Conservation (phyloP, 1,140 invertebrate genomes). For the Meteorus sp. region DNA sequence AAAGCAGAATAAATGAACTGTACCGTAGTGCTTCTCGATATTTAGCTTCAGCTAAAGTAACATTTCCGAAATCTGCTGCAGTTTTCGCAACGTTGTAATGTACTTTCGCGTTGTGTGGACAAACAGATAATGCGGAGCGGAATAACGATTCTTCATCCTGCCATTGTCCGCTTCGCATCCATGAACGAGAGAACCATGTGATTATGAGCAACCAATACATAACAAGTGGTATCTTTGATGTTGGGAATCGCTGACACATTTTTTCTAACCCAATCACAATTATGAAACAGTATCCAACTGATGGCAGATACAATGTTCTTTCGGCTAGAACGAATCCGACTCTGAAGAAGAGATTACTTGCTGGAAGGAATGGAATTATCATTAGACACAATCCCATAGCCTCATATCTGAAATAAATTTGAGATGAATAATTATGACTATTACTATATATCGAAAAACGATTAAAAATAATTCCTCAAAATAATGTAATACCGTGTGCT, state of each 20-base stretch:
- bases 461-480: slow-evolving; percentile 10
- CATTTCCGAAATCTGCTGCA: slow-evolving; percentile 74
- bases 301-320: slow-evolving; percentile 84
- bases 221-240: slow-evolving; percentile 39
- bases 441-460: neutral
- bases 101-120: slow-evolving; percentile 90
- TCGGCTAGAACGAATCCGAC: slow-evolving; percentile 94
- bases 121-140: slow-evolving; percentile 71
- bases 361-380: slow-evolving; percentile 88
- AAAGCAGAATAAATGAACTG: slow-evolving; percentile 26
- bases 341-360: slow-evolving; percentile 85
- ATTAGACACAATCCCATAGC: slow-evolving; percentile 71
- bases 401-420: slow-evolving; percentile 53
- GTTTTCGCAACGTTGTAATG: slow-evolving; percentile 95
- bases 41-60: slow-evolving; percentile 69
- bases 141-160: slow-evolving; percentile 74
- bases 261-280: slow-evolving; percentile 67
- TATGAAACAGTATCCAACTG: slow-evolving; percentile 80
- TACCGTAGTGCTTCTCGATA: slow-evolving; percentile 80
- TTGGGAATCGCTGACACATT: slow-evolving; percentile 37
- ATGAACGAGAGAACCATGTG: slow-evolving; percentile 66
- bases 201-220: slow-evolving; percentile 55
- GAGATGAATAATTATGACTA: slow-evolving; percentile 15
- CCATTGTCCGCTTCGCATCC: slow-evolving; percentile 79
- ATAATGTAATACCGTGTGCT: slow-evolving; percentile 36